These are phyloP conservation scores for Rhineura floridana DNA, from an alignment of 2,113 vertebrate genomes.

Conservation along the genomic window DNA sequence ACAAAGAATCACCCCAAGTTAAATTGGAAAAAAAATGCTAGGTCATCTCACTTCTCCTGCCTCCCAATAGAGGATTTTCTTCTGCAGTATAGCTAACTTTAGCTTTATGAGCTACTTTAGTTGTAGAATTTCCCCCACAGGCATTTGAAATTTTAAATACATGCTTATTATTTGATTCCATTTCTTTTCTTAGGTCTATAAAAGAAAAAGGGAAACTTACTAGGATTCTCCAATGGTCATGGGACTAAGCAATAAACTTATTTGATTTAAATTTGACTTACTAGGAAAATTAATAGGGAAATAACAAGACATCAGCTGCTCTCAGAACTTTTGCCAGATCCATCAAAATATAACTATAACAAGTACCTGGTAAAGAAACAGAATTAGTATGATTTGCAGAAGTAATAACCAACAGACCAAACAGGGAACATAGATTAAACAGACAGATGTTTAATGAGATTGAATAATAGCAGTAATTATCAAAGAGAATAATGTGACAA, in stretches of 20 bases:
- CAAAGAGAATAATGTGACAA: accelerated
- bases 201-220: constrained; percentile 28
- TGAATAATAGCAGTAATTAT: not conserved
- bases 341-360: constrained; percentile 9
- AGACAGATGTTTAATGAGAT: not conserved
- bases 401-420: constrained; percentile 28
- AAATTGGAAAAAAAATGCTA: not conserved
- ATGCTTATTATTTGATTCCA: not conserved
- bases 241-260: too few relatives aligned
- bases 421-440: constrained; percentile 24
- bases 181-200: not conserved
- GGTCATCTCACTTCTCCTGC: constrained; percentile 29
- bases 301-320: not conserved
- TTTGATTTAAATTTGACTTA: too few relatives aligned
- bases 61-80: constrained; percentile 2
- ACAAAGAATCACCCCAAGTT: not conserved
- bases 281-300: not conserved
- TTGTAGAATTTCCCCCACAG: constrained; percentile 22
- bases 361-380: constrained; percentile 8
- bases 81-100: constrained; percentile 1
- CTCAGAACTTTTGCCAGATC: not conserved
- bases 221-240: too few relatives aligned
- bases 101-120: constrained; percentile 5
- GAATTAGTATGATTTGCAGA: not conserved
- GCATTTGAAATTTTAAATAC: not conserved